Base-by-base conservation (phyloP, 2,888 invertebrate genomes). In the Sarcophaga subvicina region DNA sequence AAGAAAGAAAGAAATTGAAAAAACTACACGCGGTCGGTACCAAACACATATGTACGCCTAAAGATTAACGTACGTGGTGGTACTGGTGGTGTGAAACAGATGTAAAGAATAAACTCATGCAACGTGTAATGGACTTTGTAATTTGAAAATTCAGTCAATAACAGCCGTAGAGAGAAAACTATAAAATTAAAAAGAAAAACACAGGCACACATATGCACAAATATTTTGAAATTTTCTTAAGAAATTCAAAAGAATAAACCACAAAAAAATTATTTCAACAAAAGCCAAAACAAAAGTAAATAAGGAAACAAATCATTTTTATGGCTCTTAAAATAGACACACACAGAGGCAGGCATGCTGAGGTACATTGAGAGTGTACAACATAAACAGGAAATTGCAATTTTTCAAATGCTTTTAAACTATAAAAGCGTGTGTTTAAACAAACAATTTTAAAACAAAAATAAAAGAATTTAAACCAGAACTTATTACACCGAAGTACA, bases 321-420 rank as follows among this genome's bases (percentile, higher is more conserved):
- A 79, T 79, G 47, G 76, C 54, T 67, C 60, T 79, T 78, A 75
- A 62, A 72, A 80, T 64, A 80, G 59, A 72, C n/a, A 8, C 49
- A 22, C 17, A 54, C 17, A 54, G 17, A 54, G 54, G 14, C 10
- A 54, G 17, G 17, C 12, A 54, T 54, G 5, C 17, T 14, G 17
- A 54, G 14, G 12, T 54, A 54, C 54, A 49, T 14, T 54, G 4
- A 54, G 12, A 14, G 17, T 54, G 45, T 60, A 45, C 54, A 63
- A 72, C 20, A 78, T 70, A 78, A 79, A 87, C 87, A 78, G 84
- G 87, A 87, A 87, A 84, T 84, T 67, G 81, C 67, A 84, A 82
- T 84, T 87, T 87, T 87, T 71, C 75, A 75, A 83, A 72, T 80
- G 63, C 70, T 82, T 81, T 76, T 54, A 14, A 14, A 14, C 54